Evolutionary conservation across 2,888 invertebrate species (phyloP).

Genomic region (Philereme vetulata): DNA sequence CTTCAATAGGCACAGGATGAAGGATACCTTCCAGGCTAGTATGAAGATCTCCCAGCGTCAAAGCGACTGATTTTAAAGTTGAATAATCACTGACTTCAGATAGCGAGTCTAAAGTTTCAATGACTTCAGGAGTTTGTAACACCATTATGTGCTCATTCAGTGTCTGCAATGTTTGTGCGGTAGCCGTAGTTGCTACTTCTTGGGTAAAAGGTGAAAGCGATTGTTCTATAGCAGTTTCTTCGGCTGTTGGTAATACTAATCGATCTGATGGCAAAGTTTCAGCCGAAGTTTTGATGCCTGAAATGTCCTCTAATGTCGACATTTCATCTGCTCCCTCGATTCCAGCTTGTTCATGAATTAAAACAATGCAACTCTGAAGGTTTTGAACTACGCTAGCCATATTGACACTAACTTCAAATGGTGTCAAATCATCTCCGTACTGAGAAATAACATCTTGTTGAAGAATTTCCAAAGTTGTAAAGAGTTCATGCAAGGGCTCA

Average conservation of each 20-base stretch:
- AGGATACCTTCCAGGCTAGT: conserved; percentile 63
- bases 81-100: conserved; percentile 68
- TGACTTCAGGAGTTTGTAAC: conserved; percentile 63
- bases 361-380: conserved; percentile 71
- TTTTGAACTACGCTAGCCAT: conserved; percentile 69
- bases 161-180: conserved; percentile 65
- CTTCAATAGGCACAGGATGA: conserved; percentile 67
- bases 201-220: conserved; percentile 43
- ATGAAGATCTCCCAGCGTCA: conserved; percentile 60
- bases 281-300: conserved; percentile 82
- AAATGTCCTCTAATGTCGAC: conserved; percentile 83
- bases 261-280: conserved; percentile 70
- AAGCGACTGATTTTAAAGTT: conserved; percentile 60
- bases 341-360: conserved; percentile 73
- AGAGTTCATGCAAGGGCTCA: conserved; percentile 72
- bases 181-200: conserved; percentile 46
- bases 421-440: conserved; percentile 57
- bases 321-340: conserved; percentile 80
- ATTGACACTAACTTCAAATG: conserved; percentile 55
- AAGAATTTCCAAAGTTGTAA: conserved; percentile 70
- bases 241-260: conserved; percentile 58
- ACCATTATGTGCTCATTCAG: conserved; percentile 64
- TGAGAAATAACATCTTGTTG: conserved; percentile 76
- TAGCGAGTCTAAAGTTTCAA: conserved; percentile 65
- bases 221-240: conserved; percentile 53